Percentiles rank a stretch among this genome's conserved stretches.
These are phyloP conservation scores for Leptarthrus brevirostris DNA, from an alignment of 2,888 invertebrate genomes.

Conservation along the genomic window DNA sequence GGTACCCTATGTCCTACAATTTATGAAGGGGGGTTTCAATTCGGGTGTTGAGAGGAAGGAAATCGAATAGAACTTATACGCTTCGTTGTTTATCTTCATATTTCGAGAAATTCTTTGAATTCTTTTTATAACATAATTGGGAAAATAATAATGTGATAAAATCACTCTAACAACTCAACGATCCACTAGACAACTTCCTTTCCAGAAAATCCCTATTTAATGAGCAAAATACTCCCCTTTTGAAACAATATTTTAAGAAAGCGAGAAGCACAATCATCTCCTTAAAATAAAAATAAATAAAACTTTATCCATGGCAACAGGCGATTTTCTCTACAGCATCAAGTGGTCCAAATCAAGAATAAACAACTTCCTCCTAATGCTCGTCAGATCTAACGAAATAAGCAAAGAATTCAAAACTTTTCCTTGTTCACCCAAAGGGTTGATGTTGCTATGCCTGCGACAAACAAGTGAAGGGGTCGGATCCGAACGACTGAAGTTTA, in stretches of 20 bases:
- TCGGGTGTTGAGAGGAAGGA: not conserved
- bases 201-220: too few relatives aligned
- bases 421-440: not conserved
- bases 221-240: too few relatives aligned
- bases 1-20: not conserved
- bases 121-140: too few relatives aligned
- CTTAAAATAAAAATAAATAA: too few relatives aligned
- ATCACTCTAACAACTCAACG: too few relatives aligned
- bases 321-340: not conserved
- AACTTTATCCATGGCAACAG: too few relatives aligned
- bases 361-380: not conserved
- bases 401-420: conserved; percentile 9
- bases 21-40: not conserved
- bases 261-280: not conserved
- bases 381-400: not conserved
- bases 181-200: not conserved
- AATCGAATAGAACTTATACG: not conserved
- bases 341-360: not conserved
- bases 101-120: not conserved
- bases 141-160: too few relatives aligned
- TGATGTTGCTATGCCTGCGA: not conserved
- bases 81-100: too few relatives aligned
- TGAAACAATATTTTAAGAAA: too few relatives aligned
- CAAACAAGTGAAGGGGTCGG: not conserved
- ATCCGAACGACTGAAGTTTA: not conserved